phyloP scores from a whole-genome alignment of 2,888 invertebrate genomes.

The Macrophya alboannulata region DNA sequence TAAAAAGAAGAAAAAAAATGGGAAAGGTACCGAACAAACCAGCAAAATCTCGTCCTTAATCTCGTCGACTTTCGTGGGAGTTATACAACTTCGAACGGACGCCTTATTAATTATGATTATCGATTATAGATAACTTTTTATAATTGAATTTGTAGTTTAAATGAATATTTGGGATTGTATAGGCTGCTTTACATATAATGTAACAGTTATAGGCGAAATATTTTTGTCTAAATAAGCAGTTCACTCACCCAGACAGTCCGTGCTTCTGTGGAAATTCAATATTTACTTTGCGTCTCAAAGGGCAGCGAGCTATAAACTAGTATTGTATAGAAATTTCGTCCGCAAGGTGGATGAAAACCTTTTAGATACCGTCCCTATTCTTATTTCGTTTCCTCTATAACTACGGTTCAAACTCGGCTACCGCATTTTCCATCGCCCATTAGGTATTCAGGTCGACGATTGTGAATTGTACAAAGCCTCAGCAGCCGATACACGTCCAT shows the following conservation, averaged over 20 bases:
- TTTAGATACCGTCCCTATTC: conserved; percentile 46
- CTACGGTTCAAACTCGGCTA: conserved; percentile 50
- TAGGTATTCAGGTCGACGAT: conserved; percentile 52
- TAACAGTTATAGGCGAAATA: neutral
- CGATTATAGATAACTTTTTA: neutral
- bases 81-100: neutral
- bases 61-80: neutral
- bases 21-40: too few relatives aligned
- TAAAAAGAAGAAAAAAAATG: neutral
- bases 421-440: conserved; percentile 53
- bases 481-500: conserved; percentile 43
- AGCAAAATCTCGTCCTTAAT: too few relatives aligned
- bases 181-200: neutral
- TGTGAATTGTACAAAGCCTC: conserved; percentile 49
- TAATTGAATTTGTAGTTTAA: neutral
- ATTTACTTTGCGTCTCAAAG: conserved; percentile 32
- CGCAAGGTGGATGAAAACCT: conserved; percentile 31
- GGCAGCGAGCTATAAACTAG: conserved; percentile 33
- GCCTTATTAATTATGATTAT: conserved; percentile 1
- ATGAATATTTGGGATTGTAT: neutral
- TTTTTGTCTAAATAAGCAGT: neutral
- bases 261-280: conserved; percentile 5
- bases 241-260: neutral
- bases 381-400: conserved; percentile 48
- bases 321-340: conserved; percentile 41